phyloP scores from a whole-genome alignment of 2,797 vertebrate genomes.

The Amazona ochrocephala region DNA sequence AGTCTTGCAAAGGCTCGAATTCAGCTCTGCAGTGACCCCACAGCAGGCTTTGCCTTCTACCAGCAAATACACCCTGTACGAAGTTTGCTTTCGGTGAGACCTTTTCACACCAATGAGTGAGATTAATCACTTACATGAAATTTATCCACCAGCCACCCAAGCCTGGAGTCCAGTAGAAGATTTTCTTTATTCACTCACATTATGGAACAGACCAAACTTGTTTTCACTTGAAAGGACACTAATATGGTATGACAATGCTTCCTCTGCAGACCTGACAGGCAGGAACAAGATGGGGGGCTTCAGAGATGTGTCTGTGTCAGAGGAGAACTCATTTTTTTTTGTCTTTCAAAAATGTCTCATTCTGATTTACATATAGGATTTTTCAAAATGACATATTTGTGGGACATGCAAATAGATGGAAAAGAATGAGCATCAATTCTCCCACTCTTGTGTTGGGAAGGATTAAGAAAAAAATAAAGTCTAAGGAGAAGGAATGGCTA shows the following conservation, averaged over 20 bases:
- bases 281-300: background rate
- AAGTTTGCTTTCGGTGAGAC: background rate
- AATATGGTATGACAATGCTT: background rate
- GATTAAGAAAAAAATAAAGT: background rate
- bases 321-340: conserved; percentile 28
- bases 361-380: background rate
- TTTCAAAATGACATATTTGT: background rate
- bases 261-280: background rate
- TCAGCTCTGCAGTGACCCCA: background rate
- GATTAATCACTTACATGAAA: background rate
- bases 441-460: background rate
- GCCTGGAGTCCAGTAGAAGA: background rate
- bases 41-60: background rate
- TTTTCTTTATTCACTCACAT: conserved; percentile 7
- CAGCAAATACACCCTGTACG: background rate
- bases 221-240: conserved; percentile 21
- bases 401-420: background rate
- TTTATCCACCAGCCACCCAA: background rate
- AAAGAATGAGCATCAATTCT: background rate
- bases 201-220: background rate
- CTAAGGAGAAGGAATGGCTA: background rate
- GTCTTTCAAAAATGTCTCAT: background rate
- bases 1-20: background rate
- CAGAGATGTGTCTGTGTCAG: background rate
- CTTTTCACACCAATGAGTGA: background rate